Evolutionary conservation across 2,113 vertebrate genomes (phyloP), one percentile per base, ranked within the genome.

Genomic region (Dromaius novaehollandiae): DNA sequence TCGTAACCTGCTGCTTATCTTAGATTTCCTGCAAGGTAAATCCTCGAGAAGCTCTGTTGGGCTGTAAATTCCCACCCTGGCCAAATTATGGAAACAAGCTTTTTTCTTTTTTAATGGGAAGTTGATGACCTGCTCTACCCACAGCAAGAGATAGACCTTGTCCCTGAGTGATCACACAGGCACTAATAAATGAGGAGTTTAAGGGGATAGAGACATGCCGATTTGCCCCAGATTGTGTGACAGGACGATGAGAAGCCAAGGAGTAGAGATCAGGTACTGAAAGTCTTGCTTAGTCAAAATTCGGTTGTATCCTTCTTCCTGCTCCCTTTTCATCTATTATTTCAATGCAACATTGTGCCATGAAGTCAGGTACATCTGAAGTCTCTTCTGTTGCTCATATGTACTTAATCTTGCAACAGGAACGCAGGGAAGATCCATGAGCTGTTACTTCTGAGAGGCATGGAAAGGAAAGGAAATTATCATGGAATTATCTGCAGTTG

Each of bases 141-240:
- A 9, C 51, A 26, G 55, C 21, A 12, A 17, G 8, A 6, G 64
- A 7, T 1, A 2, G 38, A 14, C n/a, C 32, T 51, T 22, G 32
- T 4, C 46, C 16, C 40, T 44, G n/a, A 3, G 16, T 34, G 2
- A 3, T 11, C 5, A 0, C 6, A n/a, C n/a, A n/a, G n/a, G 18
- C 7, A 1, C 26, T 8, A 16, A 8, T 3, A 11, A 76, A 46
- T 38, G n/a, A 24, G 20, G 30, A 42, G 5, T 36, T 4, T 0
- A 1, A 48, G 46, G 73, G 22, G 22, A 51, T 50, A 2, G 6
- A 63, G 18, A 34, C 0, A 7, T 14, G 32, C 20, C n/a, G 64
- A 3, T 58, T 50, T 53, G 61, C 21, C 20, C 42, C 44, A 20
- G 11, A 11, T 65, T 26, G 11, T 25, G 22, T 60, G 16, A 64